Evolutionary conservation across 1,140 invertebrate genomes (phyloP).

Genomic region (Lineus longissimus): DNA sequence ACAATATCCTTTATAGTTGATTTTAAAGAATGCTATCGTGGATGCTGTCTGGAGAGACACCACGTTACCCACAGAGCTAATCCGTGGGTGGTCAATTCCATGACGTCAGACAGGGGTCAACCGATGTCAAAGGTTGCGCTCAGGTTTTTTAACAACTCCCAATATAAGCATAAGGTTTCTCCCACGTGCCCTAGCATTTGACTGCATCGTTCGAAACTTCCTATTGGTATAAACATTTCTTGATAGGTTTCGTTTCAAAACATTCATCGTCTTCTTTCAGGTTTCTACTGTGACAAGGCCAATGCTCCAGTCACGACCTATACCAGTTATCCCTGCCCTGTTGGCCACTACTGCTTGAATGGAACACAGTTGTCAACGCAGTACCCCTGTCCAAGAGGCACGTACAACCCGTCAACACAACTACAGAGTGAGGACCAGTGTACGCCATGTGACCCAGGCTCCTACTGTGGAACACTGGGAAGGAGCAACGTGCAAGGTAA

Average conservation of each 20-base stretch:
- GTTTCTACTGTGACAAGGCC: constrained; percentile 40
- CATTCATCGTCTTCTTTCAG: too few species aligned
- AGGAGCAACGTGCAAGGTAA: constrained; percentile 29
- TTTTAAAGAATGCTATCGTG: too few species aligned
- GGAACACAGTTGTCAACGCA: constrained; percentile 39
- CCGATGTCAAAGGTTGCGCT: neutral
- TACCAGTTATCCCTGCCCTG: constrained; percentile 35
- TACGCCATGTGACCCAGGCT: constrained; percentile 39
- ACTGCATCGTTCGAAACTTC: too few species aligned
- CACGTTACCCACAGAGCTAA: too few species aligned
- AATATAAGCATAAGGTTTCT: too few species aligned
- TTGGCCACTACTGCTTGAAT: constrained; percentile 46
- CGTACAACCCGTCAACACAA: constrained; percentile 35
- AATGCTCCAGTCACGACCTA: constrained; percentile 31
- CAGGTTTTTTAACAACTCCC: too few species aligned
- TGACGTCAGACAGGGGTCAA: neutral
- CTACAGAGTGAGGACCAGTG: constrained; percentile 29
- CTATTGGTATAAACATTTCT: too few species aligned
- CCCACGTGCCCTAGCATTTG: too few species aligned
- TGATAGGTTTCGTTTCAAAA: too few species aligned
- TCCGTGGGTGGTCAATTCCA: too few species aligned
- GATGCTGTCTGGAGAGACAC: neutral
- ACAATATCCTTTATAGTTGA: neutral
- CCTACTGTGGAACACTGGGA: constrained; percentile 38
- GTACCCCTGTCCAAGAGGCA: constrained; percentile 42